Base-by-base conservation (phyloP, 2,797 vertebrate genomes). In the Sorex maritimensis region DNA sequence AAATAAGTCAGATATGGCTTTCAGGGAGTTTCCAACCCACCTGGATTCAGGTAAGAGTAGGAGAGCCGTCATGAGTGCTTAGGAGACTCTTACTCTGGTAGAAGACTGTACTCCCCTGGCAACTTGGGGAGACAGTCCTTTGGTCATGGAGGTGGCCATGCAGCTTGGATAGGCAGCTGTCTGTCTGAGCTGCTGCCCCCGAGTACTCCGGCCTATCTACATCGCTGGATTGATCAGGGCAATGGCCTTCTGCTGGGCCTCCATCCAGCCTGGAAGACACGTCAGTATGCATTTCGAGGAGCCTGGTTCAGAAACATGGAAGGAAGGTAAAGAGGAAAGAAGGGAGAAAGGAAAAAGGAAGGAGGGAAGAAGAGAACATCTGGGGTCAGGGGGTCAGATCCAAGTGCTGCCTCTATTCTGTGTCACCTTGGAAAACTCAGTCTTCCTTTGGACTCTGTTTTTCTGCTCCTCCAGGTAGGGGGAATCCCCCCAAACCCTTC, bases 371-470 rank as follows among this genome's bases (percentile, higher is more conserved):
- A 28, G 73, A 87, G 26, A 67, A 44, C 44, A 26, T 13, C 6
- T 85, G 67, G 41, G 28, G 68, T 92, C 15, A 19, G 38, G 67
- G 41, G 28, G 68, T 92, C 15, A 19, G 38, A 6, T 46, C 26
- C 44, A 4, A 73, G 38, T 3, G 72, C 58, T 41, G 1, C 6
- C 21, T 4, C 9, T 85, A 49, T 46, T 52, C 17, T 6, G 3
- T 44, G 17, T 38, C 34, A 49, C 44, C 19, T 78, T 19, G 44
- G 49, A 77, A 72, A n/a, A 41, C 26, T 46, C 24, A 49, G 61
- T 92, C 71, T 86, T 68, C 21, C 44, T 84, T 63, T 44, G 89
- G 81, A 49, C 7, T 58, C 30, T 23, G 13, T 6, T 79, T 82
- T 85, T 46, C 88, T 28, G 17, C 21, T 23, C 55, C 41, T 88